A percentile compares a stretch with the other conserved stretches of the same genome.
Evolutionary conservation across 2,113 vertebrate genomes (phyloP).

Genomic region (human (Homo sapiens)): DNA sequence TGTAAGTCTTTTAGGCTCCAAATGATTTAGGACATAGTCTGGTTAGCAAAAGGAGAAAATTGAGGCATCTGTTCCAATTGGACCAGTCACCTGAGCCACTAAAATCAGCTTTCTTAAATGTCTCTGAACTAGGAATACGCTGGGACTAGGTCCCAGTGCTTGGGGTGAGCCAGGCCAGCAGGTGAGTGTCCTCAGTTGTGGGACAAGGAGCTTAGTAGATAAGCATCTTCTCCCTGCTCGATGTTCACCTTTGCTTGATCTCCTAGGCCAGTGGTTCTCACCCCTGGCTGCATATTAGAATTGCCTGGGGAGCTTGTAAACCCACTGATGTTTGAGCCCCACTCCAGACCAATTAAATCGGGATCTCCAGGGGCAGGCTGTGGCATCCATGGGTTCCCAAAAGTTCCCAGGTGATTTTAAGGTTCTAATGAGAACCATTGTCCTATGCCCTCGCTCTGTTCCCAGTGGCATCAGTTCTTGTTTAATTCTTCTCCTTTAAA

Average conservation of each 20-base stretch:
- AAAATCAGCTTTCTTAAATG: neutral
- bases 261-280: neutral
- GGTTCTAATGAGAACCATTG: neutral
- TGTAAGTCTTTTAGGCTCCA: neutral
- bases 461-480: neutral
- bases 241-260: neutral
- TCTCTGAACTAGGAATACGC: neutral
- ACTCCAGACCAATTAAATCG: constrained; percentile 14
- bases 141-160: no score
- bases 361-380: neutral
- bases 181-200: no score
- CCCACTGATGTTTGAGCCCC: neutral
- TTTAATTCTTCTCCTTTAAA: neutral
- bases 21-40: neutral
- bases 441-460: neutral
- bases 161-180: neutral
- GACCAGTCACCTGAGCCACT: neutral
- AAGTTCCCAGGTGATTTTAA: neutral
- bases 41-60: neutral
- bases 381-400: neutral
- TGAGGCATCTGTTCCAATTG: neutral
- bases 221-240: neutral
- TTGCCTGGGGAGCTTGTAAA: neutral
- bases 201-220: neutral
- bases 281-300: neutral